These are phyloP conservation scores for Tokudaia muenninki DNA, from an alignment of 2,797 vertebrate genomes.

Conservation along the genomic window DNA sequence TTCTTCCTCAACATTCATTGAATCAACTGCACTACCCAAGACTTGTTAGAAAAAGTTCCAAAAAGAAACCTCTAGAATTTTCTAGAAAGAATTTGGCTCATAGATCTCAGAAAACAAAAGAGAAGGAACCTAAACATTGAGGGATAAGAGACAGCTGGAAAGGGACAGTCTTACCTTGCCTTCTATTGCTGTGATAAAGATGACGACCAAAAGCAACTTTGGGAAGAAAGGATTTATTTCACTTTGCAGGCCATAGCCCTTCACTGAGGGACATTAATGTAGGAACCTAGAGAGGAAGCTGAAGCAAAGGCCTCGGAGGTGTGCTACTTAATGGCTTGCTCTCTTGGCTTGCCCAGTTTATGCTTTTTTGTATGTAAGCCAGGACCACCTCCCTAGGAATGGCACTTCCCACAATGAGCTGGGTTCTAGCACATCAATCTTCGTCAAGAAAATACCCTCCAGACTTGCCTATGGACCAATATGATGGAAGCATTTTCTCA, in stretches of 20 bases:
- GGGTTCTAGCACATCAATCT: neutral
- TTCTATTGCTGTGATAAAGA: neutral
- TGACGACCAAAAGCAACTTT: neutral
- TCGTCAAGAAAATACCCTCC: neutral
- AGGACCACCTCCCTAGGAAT: no score
- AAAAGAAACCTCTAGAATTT: conserved; percentile 23
- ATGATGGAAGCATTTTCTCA: neutral
- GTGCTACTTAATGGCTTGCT: no score
- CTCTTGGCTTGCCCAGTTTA: neutral
- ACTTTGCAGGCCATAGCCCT: neutral
- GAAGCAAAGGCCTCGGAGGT: neutral
- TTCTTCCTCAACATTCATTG: neutral
- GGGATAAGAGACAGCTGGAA: neutral
- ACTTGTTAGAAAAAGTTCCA: neutral
- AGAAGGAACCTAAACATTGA: neutral
- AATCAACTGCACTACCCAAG: neutral
- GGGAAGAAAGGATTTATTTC: neutral
- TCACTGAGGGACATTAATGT: neutral
- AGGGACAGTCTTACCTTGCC: neutral
- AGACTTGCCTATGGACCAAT: neutral
- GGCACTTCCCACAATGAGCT: neutral
- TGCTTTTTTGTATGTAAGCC: neutral
- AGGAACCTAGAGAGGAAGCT: neutral
- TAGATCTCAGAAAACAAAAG: neutral
- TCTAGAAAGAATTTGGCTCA: neutral